These are phyloP conservation scores for Polyommatus iphigenia DNA, from an alignment of 2,888 invertebrate species.

Conservation along the genomic window DNA sequence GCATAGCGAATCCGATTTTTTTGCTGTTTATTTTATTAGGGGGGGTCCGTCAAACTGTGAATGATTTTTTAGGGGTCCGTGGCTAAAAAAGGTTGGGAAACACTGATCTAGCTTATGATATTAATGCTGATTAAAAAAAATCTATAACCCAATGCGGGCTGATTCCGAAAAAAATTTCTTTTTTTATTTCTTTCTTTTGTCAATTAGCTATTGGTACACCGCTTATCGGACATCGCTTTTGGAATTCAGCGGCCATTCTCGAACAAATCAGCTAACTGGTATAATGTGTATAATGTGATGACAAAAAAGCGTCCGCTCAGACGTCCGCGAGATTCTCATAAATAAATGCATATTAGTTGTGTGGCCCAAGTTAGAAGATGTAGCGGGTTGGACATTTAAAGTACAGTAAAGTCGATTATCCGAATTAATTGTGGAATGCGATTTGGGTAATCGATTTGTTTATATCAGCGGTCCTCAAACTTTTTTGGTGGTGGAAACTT, in stretches of 20 bases:
- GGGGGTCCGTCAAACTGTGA: no score
- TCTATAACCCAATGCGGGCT: no score
- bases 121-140: no score
- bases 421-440: no score
- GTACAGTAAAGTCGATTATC: neutral
- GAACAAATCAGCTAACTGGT: conserved; percentile 55
- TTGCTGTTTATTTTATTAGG: no score
- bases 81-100: no score
- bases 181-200: neutral
- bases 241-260: conserved; percentile 46
- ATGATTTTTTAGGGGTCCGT: no score
- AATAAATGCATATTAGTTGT: conserved; percentile 67
- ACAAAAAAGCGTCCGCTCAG: conserved; percentile 69
- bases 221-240: conserved; percentile 10
- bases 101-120: no score
- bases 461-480: no score
- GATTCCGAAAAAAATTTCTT: neutral
- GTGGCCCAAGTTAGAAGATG: conserved; percentile 42
- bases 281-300: conserved; percentile 65
- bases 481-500: no score
- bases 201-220: conserved; percentile 14
- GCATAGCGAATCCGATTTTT: no score
- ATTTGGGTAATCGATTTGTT: no score
- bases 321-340: conserved; percentile 70
- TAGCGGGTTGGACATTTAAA: conserved; percentile 29